Base-by-base conservation (phyloP, 2,888 invertebrate genomes). In the Falcaria lacertinaria region DNA sequence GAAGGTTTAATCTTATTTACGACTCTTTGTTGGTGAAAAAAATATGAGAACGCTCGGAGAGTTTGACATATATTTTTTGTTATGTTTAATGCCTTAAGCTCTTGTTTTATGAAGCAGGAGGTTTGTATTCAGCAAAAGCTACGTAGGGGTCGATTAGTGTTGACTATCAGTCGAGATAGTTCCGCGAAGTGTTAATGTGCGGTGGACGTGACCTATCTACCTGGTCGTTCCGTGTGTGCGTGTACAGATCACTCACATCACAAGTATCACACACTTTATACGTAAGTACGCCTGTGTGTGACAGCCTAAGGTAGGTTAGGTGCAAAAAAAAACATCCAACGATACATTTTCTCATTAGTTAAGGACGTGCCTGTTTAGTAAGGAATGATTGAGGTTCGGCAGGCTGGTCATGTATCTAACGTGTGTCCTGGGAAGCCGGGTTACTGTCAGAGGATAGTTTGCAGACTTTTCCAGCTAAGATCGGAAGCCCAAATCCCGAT, bases 1-100 rank as follows among this genome's bases (percentile, higher is more conserved):
- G 33, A 17, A 25, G 34, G 36, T 17, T 42, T 19, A 42, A 44
- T 42, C 44, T 48, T 48, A 42, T 44, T 28, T 14, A 37, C 15
- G 15, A 22, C 22, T 22, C n/a, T 37, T 37, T 37, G 22, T 7
- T 36, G 7, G 22, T 36, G 13, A 19, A 37, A 37, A 25, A 17
- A 15, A 3, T 35, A 13, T 35, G 1, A 34, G 2, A 17, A 34
- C n/a, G n/a, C 11, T 11, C 8, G 1, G 16, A 3, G 7, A 28
- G 1, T 28, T 28, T 11, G 6, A 6, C 6, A 19, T 4, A 3
- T 4, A 19, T 2, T 28, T 7, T 28, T 8, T 8, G 25, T 25
- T 11, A 28, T 28, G 7, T 1, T 28, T n/a, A n/a, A n/a, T n/a
- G n/a, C n/a, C n/a, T 28, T 11, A 11, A 28, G 11, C 28, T 11